Conservation (phyloP, 2,113 vertebrate species). For the Mobula hypostoma region DNA sequence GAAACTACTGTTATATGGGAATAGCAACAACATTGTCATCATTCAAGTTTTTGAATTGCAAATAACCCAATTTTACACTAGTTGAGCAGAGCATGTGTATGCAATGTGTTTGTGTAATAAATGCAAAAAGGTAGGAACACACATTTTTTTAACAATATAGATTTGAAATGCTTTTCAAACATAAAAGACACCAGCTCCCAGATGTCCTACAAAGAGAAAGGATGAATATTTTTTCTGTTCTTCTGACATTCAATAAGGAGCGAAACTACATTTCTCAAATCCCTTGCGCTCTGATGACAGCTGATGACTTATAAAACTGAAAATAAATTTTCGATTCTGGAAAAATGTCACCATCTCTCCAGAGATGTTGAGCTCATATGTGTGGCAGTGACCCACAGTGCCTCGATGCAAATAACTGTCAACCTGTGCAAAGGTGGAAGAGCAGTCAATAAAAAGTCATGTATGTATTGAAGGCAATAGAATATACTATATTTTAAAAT, state of each 20-base stretch:
- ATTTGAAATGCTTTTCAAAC: constrained; percentile 24
- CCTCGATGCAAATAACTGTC: background rate
- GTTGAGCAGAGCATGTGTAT: background rate
- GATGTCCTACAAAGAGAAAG: background rate
- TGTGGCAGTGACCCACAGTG: background rate
- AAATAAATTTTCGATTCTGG: constrained; percentile 2
- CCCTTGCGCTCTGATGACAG: constrained; percentile 9
- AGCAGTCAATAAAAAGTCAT: background rate
- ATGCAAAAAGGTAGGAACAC: background rate
- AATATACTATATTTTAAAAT: background rate
- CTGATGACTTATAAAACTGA: constrained; percentile 12
- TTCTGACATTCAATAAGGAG: constrained; percentile 33
- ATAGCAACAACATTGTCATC: background rate
- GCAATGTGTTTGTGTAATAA: background rate
- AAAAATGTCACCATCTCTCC: constrained; percentile 29
- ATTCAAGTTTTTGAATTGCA: background rate
- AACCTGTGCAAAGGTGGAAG: background rate
- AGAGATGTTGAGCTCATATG: background rate
- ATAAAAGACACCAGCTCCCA: constrained; percentile 27
- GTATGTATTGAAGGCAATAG: background rate
- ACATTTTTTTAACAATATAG: background rate
- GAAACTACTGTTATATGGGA: background rate
- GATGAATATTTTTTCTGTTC: constrained; percentile 18
- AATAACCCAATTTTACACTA: background rate
- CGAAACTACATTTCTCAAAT: constrained; percentile 31